These are phyloP conservation scores for Atopsyche davidsoni DNA, from an alignment of 1,140 invertebrate genomes.

Conservation along the genomic window DNA sequence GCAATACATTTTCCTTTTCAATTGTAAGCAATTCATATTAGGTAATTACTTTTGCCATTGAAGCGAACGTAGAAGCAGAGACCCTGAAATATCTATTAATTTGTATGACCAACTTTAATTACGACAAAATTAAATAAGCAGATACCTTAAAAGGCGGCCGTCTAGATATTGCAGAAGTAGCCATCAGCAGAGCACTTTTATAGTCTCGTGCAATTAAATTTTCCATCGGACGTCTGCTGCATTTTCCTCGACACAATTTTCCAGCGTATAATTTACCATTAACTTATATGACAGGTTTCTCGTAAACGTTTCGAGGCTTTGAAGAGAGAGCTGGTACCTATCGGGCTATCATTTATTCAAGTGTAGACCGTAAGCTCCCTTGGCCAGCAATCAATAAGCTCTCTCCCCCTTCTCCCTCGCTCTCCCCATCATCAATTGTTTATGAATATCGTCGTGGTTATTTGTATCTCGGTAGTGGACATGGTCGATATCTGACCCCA, in stretches of 20 bases:
- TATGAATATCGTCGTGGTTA: conserved; percentile 21
- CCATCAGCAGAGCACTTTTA: too few relatives aligned
- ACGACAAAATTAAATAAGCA: too few relatives aligned
- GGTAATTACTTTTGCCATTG: too few relatives aligned
- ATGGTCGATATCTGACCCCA: conserved; percentile 20
- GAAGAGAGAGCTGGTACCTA: conserved; percentile 12
- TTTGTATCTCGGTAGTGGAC: conserved; percentile 6
- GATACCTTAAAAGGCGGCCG: too few relatives aligned
- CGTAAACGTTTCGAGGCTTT: conserved; percentile 20
- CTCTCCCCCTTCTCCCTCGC: background rate
- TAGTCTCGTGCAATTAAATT: too few relatives aligned
- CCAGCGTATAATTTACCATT: conserved; percentile 12
- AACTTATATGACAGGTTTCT: conserved; percentile 15
- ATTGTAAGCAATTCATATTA: too few relatives aligned
- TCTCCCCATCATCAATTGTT: conserved; percentile 20
- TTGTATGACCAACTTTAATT: too few relatives aligned
- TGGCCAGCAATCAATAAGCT: conserved; percentile 14
- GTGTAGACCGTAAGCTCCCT: background rate
- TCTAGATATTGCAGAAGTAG: too few relatives aligned
- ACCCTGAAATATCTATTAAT: too few relatives aligned
- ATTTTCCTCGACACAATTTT: conserved; percentile 15
- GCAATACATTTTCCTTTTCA: too few relatives aligned
- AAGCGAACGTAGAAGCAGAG: too few relatives aligned
- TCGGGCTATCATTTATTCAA: conserved; percentile 25
- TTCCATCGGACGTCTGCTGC: conserved; percentile 7